Evolutionary conservation across 2,888 invertebrate genomes (phyloP), one percentile per base, ranked within the genome.

Genomic region (Rapana venosa): DNA sequence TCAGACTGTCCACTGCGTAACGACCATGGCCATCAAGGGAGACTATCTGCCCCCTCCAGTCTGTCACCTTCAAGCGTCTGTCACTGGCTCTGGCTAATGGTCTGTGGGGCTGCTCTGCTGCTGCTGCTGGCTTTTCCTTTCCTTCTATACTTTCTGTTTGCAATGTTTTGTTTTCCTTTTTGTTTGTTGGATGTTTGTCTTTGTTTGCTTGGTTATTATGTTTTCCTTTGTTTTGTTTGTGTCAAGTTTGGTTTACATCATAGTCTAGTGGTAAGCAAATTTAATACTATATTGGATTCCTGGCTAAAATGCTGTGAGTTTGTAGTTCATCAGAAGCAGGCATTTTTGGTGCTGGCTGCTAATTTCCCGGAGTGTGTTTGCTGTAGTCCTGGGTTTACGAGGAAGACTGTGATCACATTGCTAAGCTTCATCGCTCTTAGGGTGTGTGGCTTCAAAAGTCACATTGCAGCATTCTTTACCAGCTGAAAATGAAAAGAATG

Each of bases 11-110:
- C 84, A 58, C 30, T 30, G 84, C 30, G 84, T 84, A 84, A 84
- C 84, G 84, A 84, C 84, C 84, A 84, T 15, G n/a, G 84, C 84
- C 84, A 58, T 58, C 84, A 84, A 30, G 84, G 84, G 84, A 84
- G 84, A 58, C 56, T 56, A 84, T 58, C 84, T 11, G 32, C 32
- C 35, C 84, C 58, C 84, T 84, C 58, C 58, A 84, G 84, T 56
- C 84, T 84, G 84, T 84, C 84, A 84, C 84, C 84, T 84, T 58
- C 6, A n/a, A 58, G 56, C 58, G 47, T n/a, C 58, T 58, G 84
- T 84, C 84, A 84, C 30, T 35, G 58, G 58, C 58, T 58, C 8
- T n/a, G 84, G n/a, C 84, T 84, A 84, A 84, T 84, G 84, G 84
- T 58, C 56, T 84, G n/a, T n/a, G n/a, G 58, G n/a, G 58, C n/a